A percentile compares a stretch with the other conserved stretches of the same genome.
Conservation (phyloP, 2,888 invertebrate species). For the Tyria jacobaeae region DNA sequence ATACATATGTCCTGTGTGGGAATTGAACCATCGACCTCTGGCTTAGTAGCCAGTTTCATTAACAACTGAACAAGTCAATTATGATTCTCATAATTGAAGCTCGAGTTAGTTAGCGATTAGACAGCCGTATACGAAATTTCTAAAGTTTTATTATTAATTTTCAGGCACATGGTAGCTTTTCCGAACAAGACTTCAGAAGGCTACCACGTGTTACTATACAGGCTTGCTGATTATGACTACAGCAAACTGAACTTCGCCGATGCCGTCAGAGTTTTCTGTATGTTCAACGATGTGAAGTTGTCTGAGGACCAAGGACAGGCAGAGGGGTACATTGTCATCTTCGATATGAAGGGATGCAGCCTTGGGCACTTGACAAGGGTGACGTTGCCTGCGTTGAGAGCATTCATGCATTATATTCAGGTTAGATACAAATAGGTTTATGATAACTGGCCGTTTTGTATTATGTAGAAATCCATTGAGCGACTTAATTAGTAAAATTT, state of each 20-base stretch:
- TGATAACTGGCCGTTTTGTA: neutral
- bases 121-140: too few relatives aligned
- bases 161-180: constrained; percentile 87
- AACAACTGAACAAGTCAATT: too few relatives aligned
- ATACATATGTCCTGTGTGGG: too few relatives aligned
- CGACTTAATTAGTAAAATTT: too few relatives aligned
- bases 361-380: constrained; percentile 89
- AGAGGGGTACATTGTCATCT: constrained; percentile 88
- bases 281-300: constrained; percentile 89
- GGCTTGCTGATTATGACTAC: constrained; percentile 87
- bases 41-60: too few relatives aligned
- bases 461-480: too few relatives aligned
- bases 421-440: constrained; percentile 60
- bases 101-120: too few relatives aligned
- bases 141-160: constrained; percentile 35
- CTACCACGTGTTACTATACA: constrained; percentile 87
- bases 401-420: constrained; percentile 90
- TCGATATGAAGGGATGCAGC: constrained; percentile 89
- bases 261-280: constrained; percentile 88
- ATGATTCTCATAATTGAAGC: too few relatives aligned
- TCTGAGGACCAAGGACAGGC: constrained; percentile 86
- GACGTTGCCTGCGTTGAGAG: constrained; percentile 87
- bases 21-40: too few relatives aligned
- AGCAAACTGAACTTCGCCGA: constrained; percentile 89
- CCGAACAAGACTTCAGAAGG: constrained; percentile 88